Conservation (phyloP, 2,113 vertebrate species). For the Xenus cinereus region DNA sequence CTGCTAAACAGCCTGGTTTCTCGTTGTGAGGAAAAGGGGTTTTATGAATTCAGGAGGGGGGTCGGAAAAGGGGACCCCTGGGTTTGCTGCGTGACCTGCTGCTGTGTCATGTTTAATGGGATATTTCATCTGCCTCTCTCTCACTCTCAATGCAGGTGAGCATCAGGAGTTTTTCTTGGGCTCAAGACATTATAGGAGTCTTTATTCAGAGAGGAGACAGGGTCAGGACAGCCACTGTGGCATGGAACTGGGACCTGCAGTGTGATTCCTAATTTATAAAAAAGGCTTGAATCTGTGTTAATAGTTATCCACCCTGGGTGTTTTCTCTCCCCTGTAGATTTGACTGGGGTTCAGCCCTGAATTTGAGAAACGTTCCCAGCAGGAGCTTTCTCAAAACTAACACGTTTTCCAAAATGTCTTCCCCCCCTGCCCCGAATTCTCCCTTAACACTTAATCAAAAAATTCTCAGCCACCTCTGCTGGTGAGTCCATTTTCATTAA, state of each 20-base stretch:
- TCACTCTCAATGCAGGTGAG: not conserved
- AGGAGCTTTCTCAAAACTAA: not conserved
- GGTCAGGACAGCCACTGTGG: not conserved
- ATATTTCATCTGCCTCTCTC: not conserved
- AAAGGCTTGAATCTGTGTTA: not conserved
- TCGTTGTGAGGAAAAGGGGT: not conserved
- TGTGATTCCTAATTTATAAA: not conserved
- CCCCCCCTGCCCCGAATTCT: not conserved
- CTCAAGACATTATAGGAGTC: not conserved
- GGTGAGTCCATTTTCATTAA: not conserved
- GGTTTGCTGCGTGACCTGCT: not conserved
- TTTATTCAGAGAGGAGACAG: not conserved
- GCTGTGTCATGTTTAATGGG: accelerated
- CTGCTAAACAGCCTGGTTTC: not conserved
- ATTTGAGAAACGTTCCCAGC: not conserved
- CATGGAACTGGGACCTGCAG: not conserved
- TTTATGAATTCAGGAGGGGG: not conserved
- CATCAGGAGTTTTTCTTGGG: accelerated
- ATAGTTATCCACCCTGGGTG: not conserved
- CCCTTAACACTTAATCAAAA: not conserved
- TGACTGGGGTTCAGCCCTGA: not conserved
- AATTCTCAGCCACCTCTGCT: not conserved
- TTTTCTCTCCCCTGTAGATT: not conserved
- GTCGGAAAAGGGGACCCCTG: not conserved
- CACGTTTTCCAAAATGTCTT: not conserved